These are phyloP conservation scores for Lepidochrysops patricia DNA, from an alignment of 2,888 invertebrate species.

Conservation along the genomic window DNA sequence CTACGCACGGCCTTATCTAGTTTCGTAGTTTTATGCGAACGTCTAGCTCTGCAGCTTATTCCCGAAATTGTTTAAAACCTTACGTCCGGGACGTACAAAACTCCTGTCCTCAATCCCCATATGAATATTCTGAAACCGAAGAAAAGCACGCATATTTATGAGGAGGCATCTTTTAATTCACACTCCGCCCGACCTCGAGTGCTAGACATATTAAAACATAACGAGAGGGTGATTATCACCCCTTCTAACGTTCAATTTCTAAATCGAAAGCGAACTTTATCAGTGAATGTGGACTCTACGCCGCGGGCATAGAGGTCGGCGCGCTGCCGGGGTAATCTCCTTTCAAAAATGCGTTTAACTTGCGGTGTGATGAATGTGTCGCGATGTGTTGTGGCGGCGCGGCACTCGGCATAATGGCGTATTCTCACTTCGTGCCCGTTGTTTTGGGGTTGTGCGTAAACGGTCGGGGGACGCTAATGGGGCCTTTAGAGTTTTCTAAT, in stretches of 20 bases:
- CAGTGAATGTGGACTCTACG: background rate
- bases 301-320: background rate
- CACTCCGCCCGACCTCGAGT: background rate
- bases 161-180: background rate
- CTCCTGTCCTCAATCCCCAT: background rate
- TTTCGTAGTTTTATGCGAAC: background rate
- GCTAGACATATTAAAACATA: background rate
- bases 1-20: background rate
- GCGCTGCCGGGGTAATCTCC: background rate
- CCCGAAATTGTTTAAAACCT: background rate
- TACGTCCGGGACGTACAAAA: background rate
- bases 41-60: background rate
- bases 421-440: slow-evolving; percentile 22
- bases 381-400: slow-evolving; percentile 21
- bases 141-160: background rate
- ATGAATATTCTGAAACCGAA: background rate
- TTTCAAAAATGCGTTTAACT: slow-evolving; percentile 16
- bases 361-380: slow-evolving; percentile 22
- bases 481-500: background rate
- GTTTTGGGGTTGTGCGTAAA: background rate
- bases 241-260: slow-evolving; percentile 6
- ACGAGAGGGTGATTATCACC: background rate
- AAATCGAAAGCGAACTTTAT: background rate
- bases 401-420: slow-evolving; percentile 19
- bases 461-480: background rate